These are phyloP conservation scores for Callaeas wilsoni DNA, from an alignment of 2,113 vertebrate species.

Conservation along the genomic window DNA sequence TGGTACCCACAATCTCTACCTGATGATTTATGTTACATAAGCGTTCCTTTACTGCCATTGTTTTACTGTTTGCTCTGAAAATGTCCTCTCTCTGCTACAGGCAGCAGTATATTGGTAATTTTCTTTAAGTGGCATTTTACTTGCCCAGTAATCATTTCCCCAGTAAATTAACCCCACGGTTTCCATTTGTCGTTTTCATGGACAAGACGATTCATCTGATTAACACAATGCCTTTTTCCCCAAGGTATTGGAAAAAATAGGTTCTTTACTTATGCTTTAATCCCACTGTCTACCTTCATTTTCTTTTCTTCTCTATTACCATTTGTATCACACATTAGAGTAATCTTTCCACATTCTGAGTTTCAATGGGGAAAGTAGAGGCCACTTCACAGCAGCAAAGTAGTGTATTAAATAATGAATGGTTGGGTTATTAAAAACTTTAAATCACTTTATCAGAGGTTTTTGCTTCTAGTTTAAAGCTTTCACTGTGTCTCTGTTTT, in stretches of 20 bases:
- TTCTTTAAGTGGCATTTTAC: not conserved
- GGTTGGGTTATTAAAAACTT: not conserved
- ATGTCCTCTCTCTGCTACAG: not conserved
- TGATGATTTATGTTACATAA: not conserved
- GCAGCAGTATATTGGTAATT: not conserved
- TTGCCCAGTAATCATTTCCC: not conserved
- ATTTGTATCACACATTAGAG: not conserved
- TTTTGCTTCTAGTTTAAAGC: not conserved
- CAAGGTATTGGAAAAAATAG: accelerated
- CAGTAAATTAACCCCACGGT: not conserved
- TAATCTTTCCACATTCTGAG: not conserved
- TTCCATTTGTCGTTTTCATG: not conserved
- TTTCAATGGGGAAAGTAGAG: not conserved
- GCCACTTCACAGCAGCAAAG: not conserved
- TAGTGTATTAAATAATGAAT: not conserved
- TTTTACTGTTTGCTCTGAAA: not conserved
- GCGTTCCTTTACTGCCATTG: not conserved
- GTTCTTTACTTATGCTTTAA: not conserved
- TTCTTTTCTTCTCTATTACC: not conserved
- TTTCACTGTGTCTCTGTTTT: not conserved
- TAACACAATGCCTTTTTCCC: not conserved
- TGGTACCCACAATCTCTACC: not conserved
- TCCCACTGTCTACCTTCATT: not conserved
- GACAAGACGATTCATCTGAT: not conserved
- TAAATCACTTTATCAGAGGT: not conserved